phyloP scores from a whole-genome alignment of 2,113 vertebrate genomes.

The Cebus imitator region DNA sequence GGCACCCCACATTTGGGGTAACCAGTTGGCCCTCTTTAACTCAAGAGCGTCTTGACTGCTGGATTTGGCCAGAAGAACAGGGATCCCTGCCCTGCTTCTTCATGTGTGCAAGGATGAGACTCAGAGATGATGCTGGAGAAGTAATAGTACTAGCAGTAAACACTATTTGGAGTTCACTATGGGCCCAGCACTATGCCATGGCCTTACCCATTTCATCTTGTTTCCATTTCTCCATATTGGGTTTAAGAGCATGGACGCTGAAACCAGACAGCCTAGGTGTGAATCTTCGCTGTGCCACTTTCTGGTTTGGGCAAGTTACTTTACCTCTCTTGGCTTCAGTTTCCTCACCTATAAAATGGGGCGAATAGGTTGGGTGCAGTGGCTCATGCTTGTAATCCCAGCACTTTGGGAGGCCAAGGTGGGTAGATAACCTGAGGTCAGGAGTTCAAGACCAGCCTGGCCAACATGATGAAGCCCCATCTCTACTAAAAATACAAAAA shows the following conservation, averaged over 20 bases:
- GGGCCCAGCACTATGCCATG: neutral
- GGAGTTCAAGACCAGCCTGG: too few species aligned
- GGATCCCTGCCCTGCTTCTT: neutral
- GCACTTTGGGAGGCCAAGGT: too few species aligned
- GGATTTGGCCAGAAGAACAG: neutral
- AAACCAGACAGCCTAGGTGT: neutral
- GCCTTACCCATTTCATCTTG: too few species aligned
- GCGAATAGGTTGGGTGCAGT: too few species aligned
- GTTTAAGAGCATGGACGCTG: neutral
- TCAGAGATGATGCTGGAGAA: neutral
- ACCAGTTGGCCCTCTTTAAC: neutral
- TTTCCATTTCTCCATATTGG: neutral
- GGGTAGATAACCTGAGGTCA: too few species aligned
- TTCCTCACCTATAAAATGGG: neutral
- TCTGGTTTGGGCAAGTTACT: neutral
- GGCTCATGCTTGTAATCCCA: too few species aligned
- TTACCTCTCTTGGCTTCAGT: neutral
- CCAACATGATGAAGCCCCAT: too few species aligned
- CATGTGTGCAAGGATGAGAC: neutral
- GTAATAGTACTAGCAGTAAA: neutral
- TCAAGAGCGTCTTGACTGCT: neutral
- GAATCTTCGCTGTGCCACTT: neutral
- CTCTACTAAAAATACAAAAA: too few species aligned
- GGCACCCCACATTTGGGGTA: neutral
- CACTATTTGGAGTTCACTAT: rapidly evolving